Evolutionary conservation across 2,113 vertebrate genomes (phyloP).

Genomic region (Poeciliopsis prolifica): DNA sequence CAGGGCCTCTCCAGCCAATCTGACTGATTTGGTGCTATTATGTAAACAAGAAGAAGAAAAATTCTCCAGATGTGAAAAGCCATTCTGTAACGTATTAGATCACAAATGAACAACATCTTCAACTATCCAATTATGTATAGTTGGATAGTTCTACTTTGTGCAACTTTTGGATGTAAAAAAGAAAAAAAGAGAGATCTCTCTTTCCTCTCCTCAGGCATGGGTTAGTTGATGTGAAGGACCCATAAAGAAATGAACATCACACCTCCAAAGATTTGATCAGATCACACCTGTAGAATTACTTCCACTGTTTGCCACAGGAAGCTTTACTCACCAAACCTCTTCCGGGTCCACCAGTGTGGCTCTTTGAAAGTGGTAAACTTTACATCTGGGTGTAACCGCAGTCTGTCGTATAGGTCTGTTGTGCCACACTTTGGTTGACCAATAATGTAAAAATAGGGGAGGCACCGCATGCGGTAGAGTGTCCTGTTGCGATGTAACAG

Average conservation of each 20-base stretch:
- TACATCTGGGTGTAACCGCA: slow-evolving; percentile 89
- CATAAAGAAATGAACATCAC: slow-evolving; percentile 11
- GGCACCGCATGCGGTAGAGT: slow-evolving; percentile 89
- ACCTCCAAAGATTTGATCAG: slow-evolving; percentile 25
- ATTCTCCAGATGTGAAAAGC: too few species aligned
- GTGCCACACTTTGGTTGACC: slow-evolving; percentile 98
- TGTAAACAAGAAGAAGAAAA: too few species aligned
- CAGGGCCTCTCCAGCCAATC: too few species aligned
- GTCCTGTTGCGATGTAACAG: slow-evolving; percentile 80
- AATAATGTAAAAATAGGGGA: slow-evolving; percentile 96
- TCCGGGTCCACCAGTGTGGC: slow-evolving; percentile 98
- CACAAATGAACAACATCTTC: too few species aligned
- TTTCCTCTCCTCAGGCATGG: slow-evolving; percentile 5
- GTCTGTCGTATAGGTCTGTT: slow-evolving; percentile 92
- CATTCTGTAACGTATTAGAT: too few species aligned
- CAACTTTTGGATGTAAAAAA: too few species aligned
- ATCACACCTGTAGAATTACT: slow-evolving; percentile 30
- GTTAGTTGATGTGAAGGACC: slow-evolving; percentile 13
- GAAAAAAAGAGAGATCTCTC: too few species aligned
- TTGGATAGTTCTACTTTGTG: too few species aligned
- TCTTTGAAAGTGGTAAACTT: slow-evolving; percentile 94
- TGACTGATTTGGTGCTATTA: too few species aligned
- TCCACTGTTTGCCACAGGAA: neutral
- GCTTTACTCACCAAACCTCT: slow-evolving; percentile 89
- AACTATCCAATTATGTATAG: too few species aligned